Evolutionary conservation across 2,888 invertebrate species (phyloP).

Genomic region (Leptarthrus brevirostris): DNA sequence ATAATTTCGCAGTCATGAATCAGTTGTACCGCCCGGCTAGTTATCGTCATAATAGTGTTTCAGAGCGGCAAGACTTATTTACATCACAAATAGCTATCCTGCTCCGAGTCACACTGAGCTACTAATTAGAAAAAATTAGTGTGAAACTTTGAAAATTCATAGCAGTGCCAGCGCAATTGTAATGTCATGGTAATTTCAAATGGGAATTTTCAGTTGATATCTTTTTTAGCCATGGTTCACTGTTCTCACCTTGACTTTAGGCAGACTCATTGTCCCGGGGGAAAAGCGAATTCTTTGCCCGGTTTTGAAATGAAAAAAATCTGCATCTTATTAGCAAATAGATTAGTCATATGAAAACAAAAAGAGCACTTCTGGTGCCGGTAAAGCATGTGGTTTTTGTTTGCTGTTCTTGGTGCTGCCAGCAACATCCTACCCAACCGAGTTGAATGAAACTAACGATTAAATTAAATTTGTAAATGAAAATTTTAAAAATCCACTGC

Average conservation of each 20-base stretch:
- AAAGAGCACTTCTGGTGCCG: too few species aligned
- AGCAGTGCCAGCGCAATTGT: neutral
- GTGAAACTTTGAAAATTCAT: neutral
- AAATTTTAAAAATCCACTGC: too few species aligned
- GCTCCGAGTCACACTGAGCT: neutral
- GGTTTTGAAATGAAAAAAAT: too few species aligned
- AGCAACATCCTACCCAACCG: too few species aligned
- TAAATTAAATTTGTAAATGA: too few species aligned
- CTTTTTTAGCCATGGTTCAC: neutral
- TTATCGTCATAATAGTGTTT: neutral
- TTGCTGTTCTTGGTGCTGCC: too few species aligned
- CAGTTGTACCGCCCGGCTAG: neutral
- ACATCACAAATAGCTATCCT: too few species aligned
- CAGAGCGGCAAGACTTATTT: neutral
- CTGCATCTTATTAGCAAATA: too few species aligned
- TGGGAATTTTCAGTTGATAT: neutral
- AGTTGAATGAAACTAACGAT: too few species aligned
- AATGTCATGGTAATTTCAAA: neutral
- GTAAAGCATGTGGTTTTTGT: too few species aligned
- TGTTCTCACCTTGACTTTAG: constrained; percentile 1
- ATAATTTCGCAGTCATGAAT: too few species aligned
- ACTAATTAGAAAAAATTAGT: neutral
- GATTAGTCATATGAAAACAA: too few species aligned
- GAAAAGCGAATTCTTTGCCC: neutral
- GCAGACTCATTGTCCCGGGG: neutral